A percentile compares a stretch with the other conserved stretches of the same genome.
phyloP scores from a whole-genome alignment of 2,113 vertebrate genomes.

The Bombycilla garrulus region DNA sequence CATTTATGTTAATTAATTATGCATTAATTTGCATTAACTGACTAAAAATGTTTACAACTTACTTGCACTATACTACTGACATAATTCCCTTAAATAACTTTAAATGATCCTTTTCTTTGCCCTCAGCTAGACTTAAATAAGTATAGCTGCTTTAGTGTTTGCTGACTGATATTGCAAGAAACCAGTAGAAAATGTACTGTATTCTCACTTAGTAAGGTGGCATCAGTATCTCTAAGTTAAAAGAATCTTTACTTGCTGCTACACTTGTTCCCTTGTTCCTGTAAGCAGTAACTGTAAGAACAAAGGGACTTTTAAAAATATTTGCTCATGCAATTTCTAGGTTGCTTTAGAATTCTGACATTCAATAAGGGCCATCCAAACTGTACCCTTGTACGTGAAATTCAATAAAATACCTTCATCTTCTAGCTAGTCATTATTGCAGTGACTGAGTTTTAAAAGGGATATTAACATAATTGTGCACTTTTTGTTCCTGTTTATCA shows the following conservation, averaged over 20 bases:
- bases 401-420: conserved; percentile 44
- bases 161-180: conserved; percentile 45
- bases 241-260: neutral
- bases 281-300: neutral
- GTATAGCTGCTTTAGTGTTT: conserved; percentile 37
- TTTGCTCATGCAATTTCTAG: conserved; percentile 10
- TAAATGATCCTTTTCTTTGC: conserved; percentile 12
- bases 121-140: conserved; percentile 29
- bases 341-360: neutral
- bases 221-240: neutral
- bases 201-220: conserved; percentile 36
- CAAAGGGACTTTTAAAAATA: neutral
- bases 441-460: conserved; percentile 48
- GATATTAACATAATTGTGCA: conserved; percentile 40
- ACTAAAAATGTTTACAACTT: conserved; percentile 65
- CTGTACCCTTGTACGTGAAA: conserved; percentile 25
- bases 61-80: conserved; percentile 63
- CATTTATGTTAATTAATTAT: conserved; percentile 69
- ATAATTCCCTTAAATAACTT: conserved; percentile 56
- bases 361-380: conserved; percentile 20
- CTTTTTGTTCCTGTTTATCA: conserved; percentile 31
- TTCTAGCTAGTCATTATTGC: conserved; percentile 43
- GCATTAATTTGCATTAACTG: conserved; percentile 70
- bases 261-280: neutral
- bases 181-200: conserved; percentile 34